Evolutionary conservation across 2,797 vertebrate species (phyloP), one percentile per base, ranked within the genome.

Genomic region (Coregonus ussuriensis): DNA sequence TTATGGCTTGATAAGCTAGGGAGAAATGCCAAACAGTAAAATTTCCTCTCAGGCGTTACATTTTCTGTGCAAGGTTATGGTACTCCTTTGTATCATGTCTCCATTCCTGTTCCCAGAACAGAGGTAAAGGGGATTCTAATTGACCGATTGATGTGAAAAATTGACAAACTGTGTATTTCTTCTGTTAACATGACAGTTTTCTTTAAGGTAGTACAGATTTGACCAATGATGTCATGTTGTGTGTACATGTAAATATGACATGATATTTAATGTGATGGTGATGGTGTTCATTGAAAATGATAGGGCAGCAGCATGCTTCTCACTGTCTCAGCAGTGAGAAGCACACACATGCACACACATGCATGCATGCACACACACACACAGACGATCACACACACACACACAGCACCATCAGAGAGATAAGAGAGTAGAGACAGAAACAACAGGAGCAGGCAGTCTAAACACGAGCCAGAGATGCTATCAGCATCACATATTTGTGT

Each of bases 381-480:
- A 73, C 74, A 68, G 65, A 69, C 29, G 37, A 41, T 2, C 51
- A 33, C 74, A 71, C 52, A 47, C 68, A 66, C 59, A 67, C 75
- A 75, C 68, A 21, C 68, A 88, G 84, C 79, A 77, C 65, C 72
- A 77, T 83, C 75, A 65, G 77, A 84, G 84, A 84, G 84, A 89
- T 84, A 88, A 87, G 83, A 29, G 52, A 77, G 75, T 79, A 81
- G 59, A 79, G 82, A 83, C 82, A 72, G 78, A 84, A 81, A 84
- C 85, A 85, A 84, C 81, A 72, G 80, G 62, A 71, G 41, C 81
- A 77, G 74, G 66, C 84, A 87, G 88, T 86, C 88, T 83, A 80
- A 88, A 85, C 86, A 84, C 41, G 76, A 85, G 54, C 76, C 37
- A 77, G 71, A 84, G 88, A 88, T 89, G 74, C 13, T 87, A 89